phyloP scores from a whole-genome alignment of 2,113 vertebrate genomes.

The Ploceus nigricollis region DNA sequence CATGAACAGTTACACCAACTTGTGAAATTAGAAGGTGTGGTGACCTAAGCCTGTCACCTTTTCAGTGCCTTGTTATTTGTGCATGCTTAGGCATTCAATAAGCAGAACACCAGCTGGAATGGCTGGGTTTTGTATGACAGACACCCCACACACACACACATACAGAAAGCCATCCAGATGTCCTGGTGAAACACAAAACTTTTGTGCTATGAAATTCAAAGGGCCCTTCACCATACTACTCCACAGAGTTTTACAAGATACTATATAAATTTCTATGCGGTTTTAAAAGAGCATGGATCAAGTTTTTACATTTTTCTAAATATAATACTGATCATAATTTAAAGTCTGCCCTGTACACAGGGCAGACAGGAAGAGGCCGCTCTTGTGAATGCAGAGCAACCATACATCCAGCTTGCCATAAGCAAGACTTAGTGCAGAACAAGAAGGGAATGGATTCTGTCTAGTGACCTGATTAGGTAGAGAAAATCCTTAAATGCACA shows the following conservation, averaged over 20 bases:
- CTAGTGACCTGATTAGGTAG: background rate
- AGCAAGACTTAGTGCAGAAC: background rate
- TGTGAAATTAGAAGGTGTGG: background rate
- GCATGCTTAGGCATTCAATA: background rate
- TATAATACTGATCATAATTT: background rate
- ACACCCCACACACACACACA: too few relatives aligned
- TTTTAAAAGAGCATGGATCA: background rate
- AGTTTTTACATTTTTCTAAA: background rate
- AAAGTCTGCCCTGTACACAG: background rate
- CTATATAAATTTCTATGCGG: background rate
- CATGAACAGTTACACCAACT: background rate
- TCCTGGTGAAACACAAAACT: background rate
- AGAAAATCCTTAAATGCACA: background rate
- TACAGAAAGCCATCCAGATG: background rate
- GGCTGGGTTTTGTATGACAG: background rate
- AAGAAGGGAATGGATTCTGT: background rate
- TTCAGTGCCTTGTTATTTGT: background rate
- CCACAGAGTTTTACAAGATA: background rate
- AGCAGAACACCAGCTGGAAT: background rate
- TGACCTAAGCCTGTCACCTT: background rate
- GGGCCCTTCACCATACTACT: background rate
- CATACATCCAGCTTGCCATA: rapidly evolving
- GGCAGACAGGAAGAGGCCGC: background rate
- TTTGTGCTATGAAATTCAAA: background rate
- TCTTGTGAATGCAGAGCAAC: background rate